Conservation (phyloP, 2,888 invertebrate genomes). For the Leptarthrus brevirostris region DNA sequence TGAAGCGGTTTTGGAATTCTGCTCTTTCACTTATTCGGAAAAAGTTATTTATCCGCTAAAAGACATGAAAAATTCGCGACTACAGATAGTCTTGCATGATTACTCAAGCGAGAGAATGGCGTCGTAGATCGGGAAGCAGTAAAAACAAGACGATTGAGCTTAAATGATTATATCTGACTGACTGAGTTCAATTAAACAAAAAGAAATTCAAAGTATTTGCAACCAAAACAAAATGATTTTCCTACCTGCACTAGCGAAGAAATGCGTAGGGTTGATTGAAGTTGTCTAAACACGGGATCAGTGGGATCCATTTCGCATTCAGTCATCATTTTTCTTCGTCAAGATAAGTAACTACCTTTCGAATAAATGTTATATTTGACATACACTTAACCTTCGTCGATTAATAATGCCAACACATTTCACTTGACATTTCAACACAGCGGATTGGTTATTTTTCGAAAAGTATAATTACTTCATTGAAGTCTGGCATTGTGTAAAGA, state of each 20-base stretch:
- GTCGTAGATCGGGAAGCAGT: background rate
- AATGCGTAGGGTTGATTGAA: background rate
- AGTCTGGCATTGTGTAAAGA: background rate
- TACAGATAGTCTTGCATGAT: background rate
- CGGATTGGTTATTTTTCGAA: too few relatives aligned
- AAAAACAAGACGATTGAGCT: background rate
- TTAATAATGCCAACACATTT: background rate
- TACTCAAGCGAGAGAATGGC: conserved; percentile 18
- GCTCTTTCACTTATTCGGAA: background rate
- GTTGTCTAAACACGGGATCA: conserved; percentile 59
- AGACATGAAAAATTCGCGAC: background rate
- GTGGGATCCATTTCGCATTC: conserved; percentile 60
- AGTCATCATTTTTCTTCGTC: conserved; percentile 63
- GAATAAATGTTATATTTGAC: background rate
- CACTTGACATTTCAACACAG: background rate
- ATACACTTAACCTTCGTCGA: background rate
- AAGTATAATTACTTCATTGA: background rate
- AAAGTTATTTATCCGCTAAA: background rate
- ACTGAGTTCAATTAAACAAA: background rate
- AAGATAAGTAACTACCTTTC: too few relatives aligned
- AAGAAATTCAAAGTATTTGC: background rate
- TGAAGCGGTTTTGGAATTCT: background rate
- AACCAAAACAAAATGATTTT: background rate
- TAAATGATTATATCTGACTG: background rate
- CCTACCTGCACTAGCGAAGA: background rate